A percentile compares a stretch with the other conserved stretches of the same genome.
Evolutionary conservation across 2,113 vertebrate genomes (phyloP).

Genomic region (Chloroceryle aenea): DNA sequence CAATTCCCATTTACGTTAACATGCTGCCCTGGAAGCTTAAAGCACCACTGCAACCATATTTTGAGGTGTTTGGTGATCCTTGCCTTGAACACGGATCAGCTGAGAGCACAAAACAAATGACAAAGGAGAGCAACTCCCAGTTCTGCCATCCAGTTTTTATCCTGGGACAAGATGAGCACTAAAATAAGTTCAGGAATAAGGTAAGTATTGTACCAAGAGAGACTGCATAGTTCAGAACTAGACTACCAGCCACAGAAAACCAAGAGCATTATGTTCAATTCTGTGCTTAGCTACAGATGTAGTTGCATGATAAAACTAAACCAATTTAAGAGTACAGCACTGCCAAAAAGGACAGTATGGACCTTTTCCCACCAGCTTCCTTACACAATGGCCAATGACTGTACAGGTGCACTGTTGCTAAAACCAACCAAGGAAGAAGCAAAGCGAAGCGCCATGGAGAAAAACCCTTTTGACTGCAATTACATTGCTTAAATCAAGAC

Average conservation of each 20-base stretch:
- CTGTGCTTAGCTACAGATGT: neutral
- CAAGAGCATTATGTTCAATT: neutral
- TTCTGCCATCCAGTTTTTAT: neutral
- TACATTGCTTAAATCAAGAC: neutral
- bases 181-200: neutral
- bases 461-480: neutral
- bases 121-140: neutral
- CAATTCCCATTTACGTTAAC: neutral
- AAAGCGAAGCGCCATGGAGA: neutral
- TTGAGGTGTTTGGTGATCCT: neutral
- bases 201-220: neutral
- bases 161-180: neutral
- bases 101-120: neutral
- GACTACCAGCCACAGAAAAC: neutral
- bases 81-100: neutral
- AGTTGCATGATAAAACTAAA: neutral
- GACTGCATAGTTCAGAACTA: fast-evolving
- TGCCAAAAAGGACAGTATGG: neutral
- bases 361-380: neutral
- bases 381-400: fast-evolving
- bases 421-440: neutral
- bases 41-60: neutral
- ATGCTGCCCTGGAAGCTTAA: neutral
- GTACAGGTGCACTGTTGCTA: neutral
- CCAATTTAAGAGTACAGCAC: neutral